Evolutionary conservation across 2,113 vertebrate genomes (phyloP).

Genomic region (Aegotheles bennettii): DNA sequence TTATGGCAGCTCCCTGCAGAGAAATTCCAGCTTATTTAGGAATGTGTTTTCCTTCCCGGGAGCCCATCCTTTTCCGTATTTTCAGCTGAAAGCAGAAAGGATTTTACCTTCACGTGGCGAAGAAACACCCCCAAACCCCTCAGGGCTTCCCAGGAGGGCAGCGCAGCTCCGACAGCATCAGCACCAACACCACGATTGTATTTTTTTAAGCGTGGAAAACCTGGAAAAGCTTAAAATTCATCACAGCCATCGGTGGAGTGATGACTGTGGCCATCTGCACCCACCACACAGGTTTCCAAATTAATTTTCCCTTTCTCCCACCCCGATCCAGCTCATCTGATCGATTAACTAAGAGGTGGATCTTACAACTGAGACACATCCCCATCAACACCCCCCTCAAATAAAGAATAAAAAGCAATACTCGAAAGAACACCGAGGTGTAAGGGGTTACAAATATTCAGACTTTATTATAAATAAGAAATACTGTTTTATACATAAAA

Average conservation of each 20-base stretch:
- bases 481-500: conserved; percentile 94
- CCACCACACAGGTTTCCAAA: neutral
- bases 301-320: neutral
- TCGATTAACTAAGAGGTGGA: neutral
- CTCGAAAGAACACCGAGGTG: conserved; percentile 49
- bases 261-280: neutral
- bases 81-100: neutral
- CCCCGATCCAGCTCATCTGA: neutral
- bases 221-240: neutral
- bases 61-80: neutral
- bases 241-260: neutral
- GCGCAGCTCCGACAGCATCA: neutral
- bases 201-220: neutral
- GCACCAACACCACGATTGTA: neutral
- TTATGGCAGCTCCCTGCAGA: neutral
- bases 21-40: neutral
- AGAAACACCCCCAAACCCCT: neutral
- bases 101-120: neutral
- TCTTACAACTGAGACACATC: neutral
- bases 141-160: neutral
- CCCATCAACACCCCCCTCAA: no score
- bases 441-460: conserved; percentile 86
- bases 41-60: neutral
- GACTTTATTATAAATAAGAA: conserved; percentile 98
- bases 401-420: conserved; percentile 9